These are phyloP conservation scores for Willisornis vidua DNA, from an alignment of 2,113 vertebrate species.

Conservation along the genomic window DNA sequence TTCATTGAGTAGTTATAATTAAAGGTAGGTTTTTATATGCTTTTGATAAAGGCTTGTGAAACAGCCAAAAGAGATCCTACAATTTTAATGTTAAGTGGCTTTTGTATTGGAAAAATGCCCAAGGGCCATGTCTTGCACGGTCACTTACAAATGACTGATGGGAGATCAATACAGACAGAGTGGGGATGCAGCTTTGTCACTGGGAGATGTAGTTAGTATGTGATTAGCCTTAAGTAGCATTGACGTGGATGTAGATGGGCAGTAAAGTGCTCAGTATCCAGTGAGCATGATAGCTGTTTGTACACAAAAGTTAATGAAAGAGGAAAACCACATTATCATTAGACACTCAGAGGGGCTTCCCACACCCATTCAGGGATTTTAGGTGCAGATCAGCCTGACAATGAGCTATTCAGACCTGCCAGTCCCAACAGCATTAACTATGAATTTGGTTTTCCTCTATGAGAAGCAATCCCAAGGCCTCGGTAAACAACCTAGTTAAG, in stretches of 20 bases:
- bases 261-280: constrained; percentile 41
- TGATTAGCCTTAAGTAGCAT: constrained; percentile 72
- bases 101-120: constrained; percentile 84
- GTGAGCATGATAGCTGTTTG: constrained; percentile 34
- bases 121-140: constrained; percentile 81
- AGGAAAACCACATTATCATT: constrained; percentile 63
- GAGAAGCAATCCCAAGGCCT: not conserved
- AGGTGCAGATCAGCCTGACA: constrained; percentile 42
- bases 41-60: constrained; percentile 65
- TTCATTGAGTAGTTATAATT: constrained; percentile 49
- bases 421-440: constrained; percentile 5
- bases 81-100: constrained; percentile 87
- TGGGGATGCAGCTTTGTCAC: constrained; percentile 81
- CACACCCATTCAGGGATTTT: constrained; percentile 22
- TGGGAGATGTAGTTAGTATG: constrained; percentile 78
- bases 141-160: constrained; percentile 86
- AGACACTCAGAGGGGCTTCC: constrained; percentile 20
- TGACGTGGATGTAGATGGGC: constrained; percentile 24
- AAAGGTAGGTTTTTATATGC: constrained; percentile 53
- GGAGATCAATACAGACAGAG: constrained; percentile 84
- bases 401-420: not conserved
- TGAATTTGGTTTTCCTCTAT: constrained; percentile 32
- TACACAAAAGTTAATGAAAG: constrained; percentile 70
- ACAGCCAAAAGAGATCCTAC: constrained; percentile 64
- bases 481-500: constrained; percentile 17